Base-by-base conservation (phyloP, 2,888 invertebrate species). In the Entomobrya multifasciata region DNA sequence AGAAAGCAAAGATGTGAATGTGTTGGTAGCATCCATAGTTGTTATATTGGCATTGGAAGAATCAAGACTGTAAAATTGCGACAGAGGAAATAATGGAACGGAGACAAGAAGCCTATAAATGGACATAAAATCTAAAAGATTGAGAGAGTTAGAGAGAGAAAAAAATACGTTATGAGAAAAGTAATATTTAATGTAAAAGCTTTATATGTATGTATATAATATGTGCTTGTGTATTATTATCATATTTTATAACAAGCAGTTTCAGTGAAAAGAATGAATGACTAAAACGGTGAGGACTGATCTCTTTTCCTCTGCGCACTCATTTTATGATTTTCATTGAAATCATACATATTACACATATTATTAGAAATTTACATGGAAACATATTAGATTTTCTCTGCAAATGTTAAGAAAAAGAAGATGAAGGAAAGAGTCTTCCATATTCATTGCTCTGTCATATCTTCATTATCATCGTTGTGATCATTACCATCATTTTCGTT, bases 281-380 rank as follows among this genome's bases (percentile, higher is more conserved):
- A 41, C 44, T 60, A 44, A 76, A n/a, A 47, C 44, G 62, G 62
- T 44, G 47, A 78, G 8, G 20, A 72, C 41, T 30, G 47, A 62
- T 62, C 22, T 83, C 44, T 65, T 83, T 44, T 67, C 44, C 67
- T 67, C 41, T 67, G 67, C 67, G 67, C n/a, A n/a, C n/a, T n/a
- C n/a, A n/a, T n/a, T n/a, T 67, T 67, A 67, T 60, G 49, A 49
- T 52, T 81, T 77, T 84, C 84, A 84, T 84, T 84, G 77, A 74
- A 82, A 84, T 70, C 65, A 65, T 65, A 79, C 67, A 67, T 67
- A 67, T 67, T 41, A 44, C 67, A n/a, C n/a, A 67, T 44, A 67
- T 67, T 67, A 67, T 67, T 67, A 67, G 44, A 67, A 67, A 67
- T 67, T 67, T 67, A 41, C 67, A 67, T 67, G 67, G 44, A 44